These are phyloP conservation scores for Brachionus rubens DNA, from an alignment of 1,140 invertebrate genomes.

Conservation along the genomic window DNA sequence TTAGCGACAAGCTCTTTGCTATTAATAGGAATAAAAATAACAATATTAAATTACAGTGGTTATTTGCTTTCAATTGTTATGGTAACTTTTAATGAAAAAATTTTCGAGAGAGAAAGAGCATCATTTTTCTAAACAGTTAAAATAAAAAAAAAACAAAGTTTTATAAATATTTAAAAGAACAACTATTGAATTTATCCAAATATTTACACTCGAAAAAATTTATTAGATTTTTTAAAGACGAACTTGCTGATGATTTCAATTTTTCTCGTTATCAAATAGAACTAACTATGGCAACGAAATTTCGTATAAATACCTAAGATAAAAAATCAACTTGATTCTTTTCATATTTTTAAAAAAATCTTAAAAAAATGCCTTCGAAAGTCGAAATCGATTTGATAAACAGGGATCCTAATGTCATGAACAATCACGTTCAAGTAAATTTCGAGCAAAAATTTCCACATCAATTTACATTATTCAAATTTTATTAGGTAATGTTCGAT, in stretches of 20 bases:
- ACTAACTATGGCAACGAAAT: not conserved
- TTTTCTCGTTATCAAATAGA: not conserved
- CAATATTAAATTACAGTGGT: no score
- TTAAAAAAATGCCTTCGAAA: constrained; percentile 14
- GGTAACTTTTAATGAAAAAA: not conserved
- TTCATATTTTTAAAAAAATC: not conserved
- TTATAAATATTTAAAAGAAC: not conserved
- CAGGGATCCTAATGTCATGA: constrained; percentile 26
- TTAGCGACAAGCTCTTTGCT: no score
- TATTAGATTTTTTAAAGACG: no score
- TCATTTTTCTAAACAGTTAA: no score
- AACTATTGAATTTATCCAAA: not conserved
- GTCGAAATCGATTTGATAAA: constrained; percentile 38
- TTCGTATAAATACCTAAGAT: no score
- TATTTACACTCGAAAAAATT: not conserved
- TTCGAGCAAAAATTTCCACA: not conserved
- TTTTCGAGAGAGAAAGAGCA: no score
- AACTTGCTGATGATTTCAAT: no score
- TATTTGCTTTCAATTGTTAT: not conserved
- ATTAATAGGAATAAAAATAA: no score
- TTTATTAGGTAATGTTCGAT: constrained; percentile 18
- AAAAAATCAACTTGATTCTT: not conserved
- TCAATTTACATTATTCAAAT: not conserved
- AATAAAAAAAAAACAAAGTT: no score
- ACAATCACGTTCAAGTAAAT: constrained; percentile 39